A percentile compares a stretch with the other conserved stretches of the same genome.
Evolutionary conservation across 2,888 invertebrate species (phyloP).

Genomic region (Tenodera sinensis): DNA sequence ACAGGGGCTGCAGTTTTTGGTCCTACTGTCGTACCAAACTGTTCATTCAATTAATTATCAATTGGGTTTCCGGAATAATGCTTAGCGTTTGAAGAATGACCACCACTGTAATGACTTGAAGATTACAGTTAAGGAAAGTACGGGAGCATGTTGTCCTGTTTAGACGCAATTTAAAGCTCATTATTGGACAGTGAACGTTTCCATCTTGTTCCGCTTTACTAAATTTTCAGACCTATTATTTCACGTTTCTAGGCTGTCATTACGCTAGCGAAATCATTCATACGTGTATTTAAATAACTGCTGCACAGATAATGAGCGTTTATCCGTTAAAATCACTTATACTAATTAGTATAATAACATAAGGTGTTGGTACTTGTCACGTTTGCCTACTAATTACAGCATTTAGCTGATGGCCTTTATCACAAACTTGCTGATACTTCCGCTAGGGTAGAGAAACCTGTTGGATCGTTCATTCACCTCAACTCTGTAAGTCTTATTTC

Average conservation of each 20-base stretch:
- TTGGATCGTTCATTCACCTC: neutral
- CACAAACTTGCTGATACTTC: neutral
- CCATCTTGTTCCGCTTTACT: neutral
- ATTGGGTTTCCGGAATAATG: neutral
- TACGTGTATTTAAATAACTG: neutral
- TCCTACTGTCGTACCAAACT: too few relatives aligned
- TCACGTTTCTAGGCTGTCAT: neutral
- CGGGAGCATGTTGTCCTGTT: neutral
- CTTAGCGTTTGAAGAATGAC: neutral
- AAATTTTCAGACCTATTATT: neutral
- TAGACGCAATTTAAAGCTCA: neutral
- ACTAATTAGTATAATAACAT: neutral
- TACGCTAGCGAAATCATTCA: neutral
- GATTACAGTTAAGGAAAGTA: neutral
- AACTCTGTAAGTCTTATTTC: too few relatives aligned
- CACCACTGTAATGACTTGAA: neutral
- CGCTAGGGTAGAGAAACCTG: neutral
- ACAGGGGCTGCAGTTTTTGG: too few relatives aligned
- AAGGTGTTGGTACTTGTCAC: neutral
- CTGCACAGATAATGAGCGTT: neutral
- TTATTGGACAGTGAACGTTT: neutral
- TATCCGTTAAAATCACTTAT: neutral
- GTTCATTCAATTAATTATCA: too few relatives aligned
- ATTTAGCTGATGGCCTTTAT: neutral
- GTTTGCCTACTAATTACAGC: neutral